Evolutionary conservation across 2,113 vertebrate species (phyloP), one percentile per base, ranked within the genome.

Genomic region (Paedocypris sp.): DNA sequence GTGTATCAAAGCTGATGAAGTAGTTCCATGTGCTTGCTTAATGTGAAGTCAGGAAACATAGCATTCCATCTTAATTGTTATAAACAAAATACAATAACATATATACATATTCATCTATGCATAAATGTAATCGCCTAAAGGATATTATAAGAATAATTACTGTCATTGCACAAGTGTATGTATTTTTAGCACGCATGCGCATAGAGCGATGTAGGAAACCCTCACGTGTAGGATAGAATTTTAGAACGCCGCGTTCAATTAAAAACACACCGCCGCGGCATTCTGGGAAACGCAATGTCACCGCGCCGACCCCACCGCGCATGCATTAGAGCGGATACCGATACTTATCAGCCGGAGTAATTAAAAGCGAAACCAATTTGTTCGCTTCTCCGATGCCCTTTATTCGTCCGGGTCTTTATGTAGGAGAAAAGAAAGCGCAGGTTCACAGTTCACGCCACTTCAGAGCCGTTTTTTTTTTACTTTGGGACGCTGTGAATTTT

Each of bases 391-490:
- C 6, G 8, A 13, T 56, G 25, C 23, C 38, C 26, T 58, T 22
- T 58, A 11, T n/a, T 58, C 7, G 54, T 43, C 54, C 54, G 29
- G 42, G 26, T 20, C 26, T 58, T 26, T 3, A 19, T 16, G 15
- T 58, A 29, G 3, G 12, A n/a, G 12, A 18, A 43, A 58, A 39
- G 13, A 51, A 26, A 43, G 26, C 39, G 42, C 39, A 45, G 54
- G 39, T 35, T 62, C 42, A 62, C 35, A 56, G 51, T 49, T 67
- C 62, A 38, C 36, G 26, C n/a, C 13, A 26, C 48, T 33, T 38
- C 23, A 28, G 23, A 47, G 28, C 2, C 8, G 52, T 70, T 38
- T 38, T 26, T n/a, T 23, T 45, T 31, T 50, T 54, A 64, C 25
- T 58, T 43, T 58, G n/a, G 29, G 18, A 25, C 22, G 36, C 43